Evolutionary conservation across 2,113 vertebrate genomes (phyloP), one percentile per base, ranked within the genome.

Genomic region (Pholis gunnellus): DNA sequence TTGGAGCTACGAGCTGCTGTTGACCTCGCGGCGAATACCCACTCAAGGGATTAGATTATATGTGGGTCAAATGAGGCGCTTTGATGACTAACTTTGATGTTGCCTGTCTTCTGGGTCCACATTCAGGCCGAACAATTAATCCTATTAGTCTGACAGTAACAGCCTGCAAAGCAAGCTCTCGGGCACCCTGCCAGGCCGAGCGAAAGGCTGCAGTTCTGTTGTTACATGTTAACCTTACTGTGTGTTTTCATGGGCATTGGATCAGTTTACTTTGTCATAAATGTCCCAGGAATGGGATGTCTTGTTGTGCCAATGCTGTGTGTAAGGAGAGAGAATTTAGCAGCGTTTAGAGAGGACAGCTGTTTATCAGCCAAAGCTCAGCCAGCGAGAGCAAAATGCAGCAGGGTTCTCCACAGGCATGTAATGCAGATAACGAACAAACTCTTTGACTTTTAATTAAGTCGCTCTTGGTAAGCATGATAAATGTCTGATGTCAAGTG

Each of bases 71-170:
- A 87, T 81, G 81, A 90, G 74, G 59, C 40, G 7, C 91, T 94
- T 94, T 93, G 91, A 93, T 90, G 81, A 40, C 72, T 22, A 72
- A 78, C 94, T 94, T 94, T 94, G 90, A 93, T 93, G 86, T 93
- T 88, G 67, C 77, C 73, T 18, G 86, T 90, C 83, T 75, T 81
- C 67, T 84, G 66, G 52, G 73, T 83, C 52, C 79, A 70, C 66
- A 75, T 85, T 87, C 56, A 88, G 79, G 70, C 74, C 63, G 22
- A 61, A 74, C 75, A 79, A 81, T 79, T 66, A 61, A 82, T 82
- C 65, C 65, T 76, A 27, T 65, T 72, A 87, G 66, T 82, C 79
- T 78, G 81, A 87, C 70, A 79, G 82, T 74, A 81, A 76, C 65
- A 18, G 68, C 46, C 63, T 40, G 1, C 56, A 52, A 38, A 78